Conservation (phyloP, 2,888 invertebrate genomes). For the Odontomyia ornata region DNA sequence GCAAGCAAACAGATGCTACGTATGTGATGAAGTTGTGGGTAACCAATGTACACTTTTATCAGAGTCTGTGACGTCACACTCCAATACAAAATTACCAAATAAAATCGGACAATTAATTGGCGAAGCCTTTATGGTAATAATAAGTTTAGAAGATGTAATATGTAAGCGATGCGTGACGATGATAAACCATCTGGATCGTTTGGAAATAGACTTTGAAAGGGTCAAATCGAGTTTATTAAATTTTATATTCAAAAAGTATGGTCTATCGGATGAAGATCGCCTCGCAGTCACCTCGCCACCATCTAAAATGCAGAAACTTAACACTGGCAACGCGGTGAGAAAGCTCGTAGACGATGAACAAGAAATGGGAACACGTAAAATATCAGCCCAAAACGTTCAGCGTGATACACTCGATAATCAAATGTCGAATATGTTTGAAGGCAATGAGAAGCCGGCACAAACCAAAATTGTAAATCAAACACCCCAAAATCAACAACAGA, state of each 20-base stretch:
- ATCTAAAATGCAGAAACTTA: conserved; percentile 62
- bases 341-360: conserved; percentile 52
- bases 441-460: conserved; percentile 46
- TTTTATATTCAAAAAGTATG: conserved; percentile 63
- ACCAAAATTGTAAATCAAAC: conserved; percentile 53
- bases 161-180: conserved; percentile 65
- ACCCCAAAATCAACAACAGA: conserved; percentile 52
- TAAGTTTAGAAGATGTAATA: conserved; percentile 64
- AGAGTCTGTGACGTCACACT: conserved; percentile 62
- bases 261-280: conserved; percentile 59
- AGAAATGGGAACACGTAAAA: conserved; percentile 55
- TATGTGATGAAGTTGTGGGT: conserved; percentile 62
- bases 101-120: conserved; percentile 66
- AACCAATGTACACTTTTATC: conserved; percentile 59
- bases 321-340: conserved; percentile 55
- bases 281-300: conserved; percentile 56
- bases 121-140: conserved; percentile 65
- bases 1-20: conserved; percentile 59
- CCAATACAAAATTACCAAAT: conserved; percentile 65
- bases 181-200: conserved; percentile 65
- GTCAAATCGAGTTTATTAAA: conserved; percentile 62
- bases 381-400: conserved; percentile 51
- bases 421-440: conserved; percentile 53
- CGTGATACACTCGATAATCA: conserved; percentile 54
- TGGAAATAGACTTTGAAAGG: conserved; percentile 64